These are phyloP conservation scores for Ceraclea dissimilis DNA, from an alignment of 2,888 invertebrate genomes.

Conservation along the genomic window DNA sequence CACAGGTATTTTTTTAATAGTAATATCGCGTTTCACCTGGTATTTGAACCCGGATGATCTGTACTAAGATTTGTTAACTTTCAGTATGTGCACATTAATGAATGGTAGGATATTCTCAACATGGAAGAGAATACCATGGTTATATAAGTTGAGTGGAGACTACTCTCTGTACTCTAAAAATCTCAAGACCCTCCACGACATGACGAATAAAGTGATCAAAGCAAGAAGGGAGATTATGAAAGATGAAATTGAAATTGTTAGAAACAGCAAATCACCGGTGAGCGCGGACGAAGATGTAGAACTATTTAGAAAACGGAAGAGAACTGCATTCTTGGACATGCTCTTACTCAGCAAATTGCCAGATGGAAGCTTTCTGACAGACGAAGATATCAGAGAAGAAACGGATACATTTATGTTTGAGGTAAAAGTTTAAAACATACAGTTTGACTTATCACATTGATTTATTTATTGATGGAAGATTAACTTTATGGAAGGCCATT, in stretches of 20 bases:
- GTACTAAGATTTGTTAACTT: neutral
- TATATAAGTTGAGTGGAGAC: slow-evolving; percentile 32
- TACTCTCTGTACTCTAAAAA: slow-evolving; percentile 38
- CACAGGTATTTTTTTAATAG: slow-evolving; percentile 15
- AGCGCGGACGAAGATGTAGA: slow-evolving; percentile 1
- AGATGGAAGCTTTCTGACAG: slow-evolving; percentile 29
- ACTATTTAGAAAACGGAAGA: slow-evolving; percentile 24
- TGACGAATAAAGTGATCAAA: slow-evolving; percentile 29
- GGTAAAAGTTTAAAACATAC: slow-evolving; percentile 26
- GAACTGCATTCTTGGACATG: slow-evolving; percentile 34
- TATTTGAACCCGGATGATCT: neutral
- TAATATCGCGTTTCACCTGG: neutral
- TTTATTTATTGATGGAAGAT: neutral
- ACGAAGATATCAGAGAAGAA: slow-evolving; percentile 33
- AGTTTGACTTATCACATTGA: neutral
- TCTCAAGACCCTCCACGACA: slow-evolving; percentile 30
- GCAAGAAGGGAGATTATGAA: slow-evolving; percentile 25
- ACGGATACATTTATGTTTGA: slow-evolving; percentile 37
- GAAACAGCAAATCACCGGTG: neutral
- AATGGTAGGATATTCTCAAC: slow-evolving; percentile 8
- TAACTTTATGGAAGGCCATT: too few relatives aligned
- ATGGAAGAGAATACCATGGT: slow-evolving; percentile 7
- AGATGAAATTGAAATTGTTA: slow-evolving; percentile 11
- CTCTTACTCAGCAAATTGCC: slow-evolving; percentile 31
- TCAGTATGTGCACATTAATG: slow-evolving; percentile 16